Percentiles rank a stretch among this genome's conserved stretches.
Evolutionary conservation across 2,797 vertebrate genomes (phyloP).

Genomic region (Sibirionetta formosa): DNA sequence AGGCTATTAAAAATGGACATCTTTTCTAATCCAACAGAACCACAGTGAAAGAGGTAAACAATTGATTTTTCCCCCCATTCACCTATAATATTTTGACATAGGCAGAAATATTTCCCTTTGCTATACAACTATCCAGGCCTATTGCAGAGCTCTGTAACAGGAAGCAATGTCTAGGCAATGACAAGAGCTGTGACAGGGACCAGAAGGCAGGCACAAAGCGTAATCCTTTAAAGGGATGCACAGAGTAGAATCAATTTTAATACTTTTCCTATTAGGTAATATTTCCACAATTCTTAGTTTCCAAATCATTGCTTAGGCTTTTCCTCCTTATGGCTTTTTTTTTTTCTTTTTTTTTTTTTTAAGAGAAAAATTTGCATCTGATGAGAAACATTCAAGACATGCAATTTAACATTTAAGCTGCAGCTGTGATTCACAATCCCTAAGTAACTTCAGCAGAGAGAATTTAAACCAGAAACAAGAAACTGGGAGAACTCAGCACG

Average conservation of each 20-base stretch:
- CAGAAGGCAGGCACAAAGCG: not conserved
- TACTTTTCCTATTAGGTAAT: slow-evolving; percentile 44
- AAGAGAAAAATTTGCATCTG: slow-evolving; percentile 14
- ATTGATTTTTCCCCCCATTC: not conserved
- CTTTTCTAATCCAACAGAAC: not conserved
- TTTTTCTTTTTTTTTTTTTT: not conserved
- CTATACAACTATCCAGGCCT: not conserved
- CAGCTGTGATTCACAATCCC: not conserved
- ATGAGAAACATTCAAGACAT: not conserved
- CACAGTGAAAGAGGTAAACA: not conserved
- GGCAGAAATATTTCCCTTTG: not conserved
- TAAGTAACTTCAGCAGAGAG: not conserved
- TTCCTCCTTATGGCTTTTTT: not conserved
- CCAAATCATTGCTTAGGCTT: slow-evolving; percentile 29
- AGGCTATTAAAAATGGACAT: not conserved
- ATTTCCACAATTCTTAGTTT: slow-evolving; percentile 33
- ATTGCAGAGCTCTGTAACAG: not conserved
- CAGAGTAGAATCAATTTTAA: not conserved
- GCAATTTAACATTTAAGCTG: not conserved
- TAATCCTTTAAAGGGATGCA: slow-evolving; percentile 4
- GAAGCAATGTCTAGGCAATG: not conserved
- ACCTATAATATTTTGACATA: not conserved
- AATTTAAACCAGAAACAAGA: not conserved
- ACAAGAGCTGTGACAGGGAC: not conserved
- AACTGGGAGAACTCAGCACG: not conserved